phyloP scores from a whole-genome alignment of 2,113 vertebrate species.

The Phylloscopus whistleri region DNA sequence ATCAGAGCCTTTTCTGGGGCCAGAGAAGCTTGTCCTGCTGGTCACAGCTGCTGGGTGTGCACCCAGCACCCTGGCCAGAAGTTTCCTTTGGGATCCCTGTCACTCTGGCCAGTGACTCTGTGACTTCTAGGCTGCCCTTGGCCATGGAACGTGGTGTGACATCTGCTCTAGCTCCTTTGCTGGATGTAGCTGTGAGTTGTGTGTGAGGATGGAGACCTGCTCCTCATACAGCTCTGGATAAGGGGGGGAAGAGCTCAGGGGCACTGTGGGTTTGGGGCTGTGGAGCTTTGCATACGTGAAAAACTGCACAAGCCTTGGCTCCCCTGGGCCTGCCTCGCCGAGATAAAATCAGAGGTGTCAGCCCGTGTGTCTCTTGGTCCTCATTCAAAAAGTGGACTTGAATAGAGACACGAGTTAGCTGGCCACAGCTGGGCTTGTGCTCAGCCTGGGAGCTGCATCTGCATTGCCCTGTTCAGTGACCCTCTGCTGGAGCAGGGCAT shows the following conservation, averaged over 20 bases:
- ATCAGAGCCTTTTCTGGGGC: not conserved
- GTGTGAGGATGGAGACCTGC: not conserved
- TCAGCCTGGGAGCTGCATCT: not conserved
- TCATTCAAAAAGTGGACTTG: not conserved
- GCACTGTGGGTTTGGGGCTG: not conserved
- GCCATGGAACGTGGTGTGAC: not conserved
- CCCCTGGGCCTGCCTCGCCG: not conserved
- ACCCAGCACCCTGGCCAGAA: not conserved
- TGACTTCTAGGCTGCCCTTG: not conserved
- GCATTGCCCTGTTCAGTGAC: rapidly evolving
- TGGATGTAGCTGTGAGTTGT: not conserved
- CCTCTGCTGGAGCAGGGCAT: not conserved
- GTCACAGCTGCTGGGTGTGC: not conserved
- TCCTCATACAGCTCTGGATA: not conserved
- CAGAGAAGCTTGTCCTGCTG: not conserved
- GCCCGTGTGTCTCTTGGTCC: not conserved
- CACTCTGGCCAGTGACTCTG: not conserved
- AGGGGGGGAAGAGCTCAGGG: not conserved
- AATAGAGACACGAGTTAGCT: not conserved
- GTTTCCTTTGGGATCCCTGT: not conserved
- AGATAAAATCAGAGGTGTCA: not conserved
- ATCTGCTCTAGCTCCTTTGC: not conserved
- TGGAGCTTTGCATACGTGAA: not conserved
- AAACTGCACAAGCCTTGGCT: not conserved
- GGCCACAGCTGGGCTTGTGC: not conserved